Evolutionary conservation across 1,140 invertebrate genomes (phyloP), one percentile per base, ranked within the genome.

Genomic region (Penaeus chinensis): DNA sequence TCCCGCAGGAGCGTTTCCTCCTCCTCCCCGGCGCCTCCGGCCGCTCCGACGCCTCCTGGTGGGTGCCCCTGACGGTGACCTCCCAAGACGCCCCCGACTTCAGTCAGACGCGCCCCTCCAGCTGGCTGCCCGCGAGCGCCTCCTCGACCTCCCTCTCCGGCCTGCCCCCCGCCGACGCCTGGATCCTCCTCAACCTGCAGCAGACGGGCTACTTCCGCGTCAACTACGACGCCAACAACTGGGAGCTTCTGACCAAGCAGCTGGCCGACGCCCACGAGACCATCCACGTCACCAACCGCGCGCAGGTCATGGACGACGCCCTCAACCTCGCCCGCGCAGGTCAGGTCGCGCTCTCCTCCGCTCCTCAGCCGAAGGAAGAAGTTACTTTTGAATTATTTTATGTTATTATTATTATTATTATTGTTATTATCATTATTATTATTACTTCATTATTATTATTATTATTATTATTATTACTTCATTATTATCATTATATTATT

Each of bases 171-270:
- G 71, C 86, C 47, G 84, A 88, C 77, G 76, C 85, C 11, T 87
- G 85, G 85, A 79, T 87, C 66, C 82, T 82, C 69, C 82, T 87
- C 85, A 87, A 87, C 69, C 79, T 85, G 32, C 88, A 85, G 65
- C 82, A 89, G 83, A 89, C 84, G 11, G 95, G 94, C 7, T 96
- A 95, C 91, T 96, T 95, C 91, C 92, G 95, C 19, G 95, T 96
- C 0, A 96, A 96, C 91, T 96, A 96, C 90, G 95, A 96, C 86
- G 90, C 93, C 65, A 89, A 91, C 2, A 95, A 95, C 90, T 96
- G 96, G 96, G 71, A 91, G 18, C 85, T 92, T 32, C 90, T 94
- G 1, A 92, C 94, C 1, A 90, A 92, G 60, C 91, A 92, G 77
- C 93, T 94, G 54, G 92, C 95, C 0, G 93, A 93, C 66, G 77